Evolutionary conservation across 2,113 vertebrate species (phyloP).

Genomic region (Heloderma charlesbogerti): DNA sequence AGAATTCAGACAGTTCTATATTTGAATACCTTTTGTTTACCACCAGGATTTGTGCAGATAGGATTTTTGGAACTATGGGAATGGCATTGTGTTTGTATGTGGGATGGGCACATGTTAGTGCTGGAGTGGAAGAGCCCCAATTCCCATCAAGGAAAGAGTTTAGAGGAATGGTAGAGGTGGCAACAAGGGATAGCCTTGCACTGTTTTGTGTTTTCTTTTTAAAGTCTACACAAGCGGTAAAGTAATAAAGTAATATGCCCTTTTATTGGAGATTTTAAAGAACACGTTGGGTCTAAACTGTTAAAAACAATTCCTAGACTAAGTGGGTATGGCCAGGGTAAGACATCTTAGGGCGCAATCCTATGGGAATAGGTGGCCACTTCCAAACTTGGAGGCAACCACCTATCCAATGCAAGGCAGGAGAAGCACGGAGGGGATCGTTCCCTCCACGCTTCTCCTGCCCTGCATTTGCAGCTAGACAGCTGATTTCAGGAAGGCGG

Average conservation of each 20-base stretch:
- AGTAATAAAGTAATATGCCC: too few species aligned
- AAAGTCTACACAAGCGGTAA: background rate
- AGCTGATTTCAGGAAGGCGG: too few species aligned
- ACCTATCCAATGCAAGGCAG: too few species aligned
- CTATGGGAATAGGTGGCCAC: too few species aligned
- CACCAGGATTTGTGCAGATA: background rate
- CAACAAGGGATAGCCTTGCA: background rate
- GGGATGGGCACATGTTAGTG: background rate
- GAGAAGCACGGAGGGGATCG: too few species aligned
- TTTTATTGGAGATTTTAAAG: background rate
- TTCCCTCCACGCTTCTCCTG: too few species aligned
- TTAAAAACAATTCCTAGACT: background rate
- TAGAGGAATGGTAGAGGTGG: background rate
- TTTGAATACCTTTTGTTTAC: background rate
- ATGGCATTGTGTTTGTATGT: background rate
- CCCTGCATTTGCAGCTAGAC: too few species aligned
- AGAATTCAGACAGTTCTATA: background rate
- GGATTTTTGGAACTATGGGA: background rate
- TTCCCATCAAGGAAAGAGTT: background rate
- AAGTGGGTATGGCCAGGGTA: background rate
- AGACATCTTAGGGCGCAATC: too few species aligned
- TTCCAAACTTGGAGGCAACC: too few species aligned
- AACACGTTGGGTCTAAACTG: background rate
- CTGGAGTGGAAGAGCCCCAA: background rate
- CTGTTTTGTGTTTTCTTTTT: background rate